These are phyloP conservation scores for Pandemis corylana DNA, from an alignment of 2,888 invertebrate genomes.

Conservation along the genomic window DNA sequence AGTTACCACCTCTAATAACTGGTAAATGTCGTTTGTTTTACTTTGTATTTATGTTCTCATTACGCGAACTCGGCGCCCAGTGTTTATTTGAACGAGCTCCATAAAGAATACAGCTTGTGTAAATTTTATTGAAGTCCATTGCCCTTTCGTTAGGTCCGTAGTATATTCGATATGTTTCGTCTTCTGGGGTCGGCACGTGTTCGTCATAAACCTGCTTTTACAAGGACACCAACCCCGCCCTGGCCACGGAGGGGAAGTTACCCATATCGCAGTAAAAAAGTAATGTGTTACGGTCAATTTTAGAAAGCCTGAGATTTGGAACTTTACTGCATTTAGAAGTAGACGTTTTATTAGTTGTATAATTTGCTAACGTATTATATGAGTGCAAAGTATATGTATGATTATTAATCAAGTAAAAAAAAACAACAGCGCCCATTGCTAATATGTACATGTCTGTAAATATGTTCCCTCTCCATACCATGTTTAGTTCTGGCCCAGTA, in stretches of 20 bases:
- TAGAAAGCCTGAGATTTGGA: slow-evolving; percentile 26
- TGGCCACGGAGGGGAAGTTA: slow-evolving; percentile 55
- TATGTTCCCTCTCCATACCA: background rate
- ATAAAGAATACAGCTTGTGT: slow-evolving; percentile 40
- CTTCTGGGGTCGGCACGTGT: slow-evolving; percentile 72
- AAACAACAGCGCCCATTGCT: background rate
- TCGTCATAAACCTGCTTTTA: slow-evolving; percentile 79
- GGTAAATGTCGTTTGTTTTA: slow-evolving; percentile 13
- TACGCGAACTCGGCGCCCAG: slow-evolving; percentile 23
- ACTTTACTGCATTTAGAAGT: slow-evolving; percentile 6
- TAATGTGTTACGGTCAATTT: slow-evolving; percentile 59
- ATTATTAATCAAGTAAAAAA: background rate
- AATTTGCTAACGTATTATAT: background rate
- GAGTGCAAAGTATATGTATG: background rate
- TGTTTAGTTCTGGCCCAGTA: background rate
- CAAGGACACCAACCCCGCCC: slow-evolving; percentile 66
- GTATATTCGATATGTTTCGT: slow-evolving; percentile 54
- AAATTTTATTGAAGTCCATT: slow-evolving; percentile 41
- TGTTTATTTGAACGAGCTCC: slow-evolving; percentile 36
- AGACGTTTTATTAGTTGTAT: background rate
- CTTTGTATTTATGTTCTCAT: slow-evolving; percentile 35
- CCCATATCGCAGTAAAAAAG: slow-evolving; percentile 64
- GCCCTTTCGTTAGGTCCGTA: slow-evolving; percentile 40
- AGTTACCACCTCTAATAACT: slow-evolving; percentile 5
- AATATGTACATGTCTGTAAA: background rate